These are phyloP conservation scores for Heliconius eleuchia DNA, from an alignment of 1,140 invertebrate genomes.

Conservation along the genomic window DNA sequence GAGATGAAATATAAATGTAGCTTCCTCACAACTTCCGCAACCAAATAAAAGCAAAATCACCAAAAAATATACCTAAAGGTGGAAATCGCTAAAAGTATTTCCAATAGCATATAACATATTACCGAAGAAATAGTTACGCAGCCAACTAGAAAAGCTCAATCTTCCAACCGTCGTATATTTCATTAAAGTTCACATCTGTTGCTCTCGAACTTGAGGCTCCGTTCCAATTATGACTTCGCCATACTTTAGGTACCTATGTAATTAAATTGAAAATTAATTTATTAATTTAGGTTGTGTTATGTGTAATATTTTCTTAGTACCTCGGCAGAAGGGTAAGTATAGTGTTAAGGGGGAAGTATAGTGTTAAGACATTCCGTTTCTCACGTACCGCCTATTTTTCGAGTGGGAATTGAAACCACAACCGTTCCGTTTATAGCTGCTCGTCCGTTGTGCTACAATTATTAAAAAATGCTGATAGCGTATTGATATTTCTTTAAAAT, in stretches of 20 bases:
- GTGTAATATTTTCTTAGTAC: background rate
- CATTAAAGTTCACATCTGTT: constrained; percentile 23
- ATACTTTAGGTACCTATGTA: background rate
- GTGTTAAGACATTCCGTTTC: too few species aligned
- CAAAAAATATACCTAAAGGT: background rate
- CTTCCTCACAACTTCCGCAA: background rate
- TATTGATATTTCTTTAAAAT: too few species aligned
- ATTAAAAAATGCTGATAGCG: too few species aligned
- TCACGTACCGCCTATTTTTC: too few species aligned
- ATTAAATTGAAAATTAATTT: constrained; percentile 12
- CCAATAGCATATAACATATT: constrained; percentile 6
- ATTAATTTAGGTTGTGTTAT: background rate
- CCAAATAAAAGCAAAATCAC: background rate
- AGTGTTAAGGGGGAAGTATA: too few species aligned
- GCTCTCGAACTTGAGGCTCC: constrained; percentile 21
- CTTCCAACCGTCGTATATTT: constrained; percentile 23
- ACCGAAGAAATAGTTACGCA: constrained; percentile 8
- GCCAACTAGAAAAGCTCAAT: constrained; percentile 12
- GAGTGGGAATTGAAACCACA: too few species aligned
- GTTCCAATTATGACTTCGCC: constrained; percentile 8
- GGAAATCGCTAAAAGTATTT: background rate
- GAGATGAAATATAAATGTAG: too few species aligned
- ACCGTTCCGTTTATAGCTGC: too few species aligned
- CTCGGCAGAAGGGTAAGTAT: too few species aligned
- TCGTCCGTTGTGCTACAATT: too few species aligned